A percentile compares a stretch with the other conserved stretches of the same genome.
Conservation (phyloP, 2,888 invertebrate genomes). For the Eurytoma californica region DNA sequence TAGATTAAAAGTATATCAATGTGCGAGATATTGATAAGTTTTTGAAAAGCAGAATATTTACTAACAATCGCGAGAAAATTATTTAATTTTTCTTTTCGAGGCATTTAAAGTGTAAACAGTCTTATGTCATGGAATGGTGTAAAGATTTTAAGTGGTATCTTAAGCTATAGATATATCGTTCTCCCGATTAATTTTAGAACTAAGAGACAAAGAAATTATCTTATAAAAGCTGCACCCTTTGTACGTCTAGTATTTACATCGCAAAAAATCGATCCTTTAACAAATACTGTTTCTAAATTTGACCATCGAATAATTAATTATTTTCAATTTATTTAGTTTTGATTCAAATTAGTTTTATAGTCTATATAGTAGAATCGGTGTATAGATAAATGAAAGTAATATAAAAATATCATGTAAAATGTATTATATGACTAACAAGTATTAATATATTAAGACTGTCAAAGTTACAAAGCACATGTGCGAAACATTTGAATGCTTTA, state of each 20-base stretch:
- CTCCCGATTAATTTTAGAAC: constrained; percentile 56
- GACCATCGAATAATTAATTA: constrained; percentile 22
- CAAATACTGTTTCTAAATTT: constrained; percentile 5
- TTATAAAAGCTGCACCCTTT: constrained; percentile 30
- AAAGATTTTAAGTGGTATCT: constrained; percentile 57
- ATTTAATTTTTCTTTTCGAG: constrained; percentile 34
- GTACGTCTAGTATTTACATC: constrained; percentile 14
- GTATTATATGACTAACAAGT: background rate
- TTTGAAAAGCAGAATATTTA: constrained; percentile 10
- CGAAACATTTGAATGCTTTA: too few relatives aligned
- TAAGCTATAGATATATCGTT: constrained; percentile 54
- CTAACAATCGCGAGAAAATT: constrained; percentile 27
- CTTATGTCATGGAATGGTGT: constrained; percentile 69
- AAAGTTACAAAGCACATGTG: background rate
- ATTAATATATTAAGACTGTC: background rate
- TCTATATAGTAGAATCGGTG: background rate
- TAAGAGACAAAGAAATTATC: constrained; percentile 8
- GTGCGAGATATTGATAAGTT: constrained; percentile 24
- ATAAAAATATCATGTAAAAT: background rate
- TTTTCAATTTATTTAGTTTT: constrained; percentile 31
- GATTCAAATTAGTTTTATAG: background rate
- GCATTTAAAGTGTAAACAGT: constrained; percentile 61
- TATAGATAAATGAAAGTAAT: background rate
- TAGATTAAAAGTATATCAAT: constrained; percentile 11
- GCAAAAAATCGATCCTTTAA: constrained; percentile 7